Evolutionary conservation across 2,888 invertebrate genomes (phyloP), one percentile per base, ranked within the genome.

Genomic region (Hypomecis punctinalis): DNA sequence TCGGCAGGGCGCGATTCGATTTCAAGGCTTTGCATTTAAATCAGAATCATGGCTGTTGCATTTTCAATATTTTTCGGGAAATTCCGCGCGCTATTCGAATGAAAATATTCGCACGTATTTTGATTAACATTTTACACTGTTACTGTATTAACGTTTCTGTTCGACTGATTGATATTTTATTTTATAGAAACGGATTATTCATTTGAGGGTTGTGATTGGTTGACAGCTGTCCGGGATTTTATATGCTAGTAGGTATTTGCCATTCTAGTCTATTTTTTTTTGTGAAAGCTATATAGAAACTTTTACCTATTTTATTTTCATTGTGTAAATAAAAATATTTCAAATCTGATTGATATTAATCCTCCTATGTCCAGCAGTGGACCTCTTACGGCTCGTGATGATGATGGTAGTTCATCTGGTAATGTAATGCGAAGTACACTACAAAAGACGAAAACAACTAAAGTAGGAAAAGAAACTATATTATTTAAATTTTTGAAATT

Each of bases 21-120:
- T 83, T 74, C 83, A 76, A 81, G 79, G 83, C 84, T 85, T 85
- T 85, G 85, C 85, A 85, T 85, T 82, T 85, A 83, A 85, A 85
- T 84, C 81, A 84, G 83, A 80, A 80, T 77, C 78, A 76, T 70
- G 68, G 77, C 76, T 74, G 76, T 74, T 83, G 84, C 81, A 84
- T 77, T 83, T 81, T 80, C 81, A 77, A 80, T 83, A 84, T 85
- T 84, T 82, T 83, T 82, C 78, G 72, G 73, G 76, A 73, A 69
- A 79, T 73, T 75, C 72, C 67, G 69, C 63, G 55, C 62, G 59
- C 54, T 63, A 63, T 71, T 63, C 53, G 61, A 70, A 56, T 42
- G 63, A 66, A 71, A 68, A 71, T 66, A 65, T 67, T 64, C 61
- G 45, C 68, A 56, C 64, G 61, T 67, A 67, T 66, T 68, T 67